These are phyloP conservation scores for Acanthacorydalis orientalis DNA, from an alignment of 2,888 invertebrate species.

Conservation along the genomic window DNA sequence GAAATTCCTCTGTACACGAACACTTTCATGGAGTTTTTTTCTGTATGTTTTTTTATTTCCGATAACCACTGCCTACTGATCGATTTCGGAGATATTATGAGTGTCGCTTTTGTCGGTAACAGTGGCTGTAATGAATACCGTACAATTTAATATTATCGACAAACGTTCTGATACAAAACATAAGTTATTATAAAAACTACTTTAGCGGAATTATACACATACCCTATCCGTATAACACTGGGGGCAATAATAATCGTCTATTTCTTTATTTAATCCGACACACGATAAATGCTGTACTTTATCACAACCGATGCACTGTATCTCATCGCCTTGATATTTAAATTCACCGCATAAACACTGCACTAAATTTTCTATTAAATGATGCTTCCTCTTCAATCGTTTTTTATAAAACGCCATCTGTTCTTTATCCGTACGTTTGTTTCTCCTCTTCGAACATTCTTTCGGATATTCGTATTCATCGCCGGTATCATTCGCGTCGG, in stretches of 20 bases:
- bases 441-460: slow-evolving; percentile 7
- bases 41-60: slow-evolving; percentile 47
- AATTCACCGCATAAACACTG: slow-evolving; percentile 28
- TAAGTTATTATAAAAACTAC: background rate
- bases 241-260: slow-evolving; percentile 39
- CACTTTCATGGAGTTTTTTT: slow-evolving; percentile 29
- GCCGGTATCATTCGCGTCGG: slow-evolving; percentile 4
- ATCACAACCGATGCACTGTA: slow-evolving; percentile 37
- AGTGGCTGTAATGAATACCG: slow-evolving; percentile 21
- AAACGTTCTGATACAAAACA: background rate
- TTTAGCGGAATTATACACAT: slow-evolving; percentile 3
- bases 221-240: slow-evolving; percentile 38
- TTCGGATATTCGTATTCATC: background rate
- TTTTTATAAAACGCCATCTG: slow-evolving; percentile 10
- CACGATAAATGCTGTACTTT: slow-evolving; percentile 46
- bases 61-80: slow-evolving; percentile 56
- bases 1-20: slow-evolving; percentile 32
- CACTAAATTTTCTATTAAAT: slow-evolving; percentile 9
- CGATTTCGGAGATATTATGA: slow-evolving; percentile 52
- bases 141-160: background rate
- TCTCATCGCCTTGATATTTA: slow-evolving; percentile 12
- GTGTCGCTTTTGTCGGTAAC: slow-evolving; percentile 40
- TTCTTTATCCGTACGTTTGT: slow-evolving; percentile 5
- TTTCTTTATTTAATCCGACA: slow-evolving; percentile 29
- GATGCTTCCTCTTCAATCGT: slow-evolving; percentile 11